Conservation (phyloP, 2,113 vertebrate genomes). For the Columba livia region DNA sequence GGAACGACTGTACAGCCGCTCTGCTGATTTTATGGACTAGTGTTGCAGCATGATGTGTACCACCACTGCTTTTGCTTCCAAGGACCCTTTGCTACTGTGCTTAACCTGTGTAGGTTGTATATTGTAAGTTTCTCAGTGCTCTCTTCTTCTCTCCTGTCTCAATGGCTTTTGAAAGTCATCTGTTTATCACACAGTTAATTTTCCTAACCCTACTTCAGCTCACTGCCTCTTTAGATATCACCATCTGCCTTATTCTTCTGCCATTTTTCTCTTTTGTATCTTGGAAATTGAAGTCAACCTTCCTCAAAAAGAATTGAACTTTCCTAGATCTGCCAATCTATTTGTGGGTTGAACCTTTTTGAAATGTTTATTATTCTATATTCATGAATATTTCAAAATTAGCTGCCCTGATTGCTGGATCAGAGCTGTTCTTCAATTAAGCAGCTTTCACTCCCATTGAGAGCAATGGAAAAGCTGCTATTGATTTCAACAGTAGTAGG, state of each 20-base stretch:
- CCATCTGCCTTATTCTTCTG: not conserved
- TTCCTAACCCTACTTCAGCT: not conserved
- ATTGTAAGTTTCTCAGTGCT: not conserved
- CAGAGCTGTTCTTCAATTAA: slow-evolving; percentile 11
- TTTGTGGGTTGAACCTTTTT: not conserved
- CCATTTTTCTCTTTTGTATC: not conserved
- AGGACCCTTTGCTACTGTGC: not conserved
- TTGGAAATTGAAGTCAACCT: not conserved
- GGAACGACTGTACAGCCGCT: not conserved
- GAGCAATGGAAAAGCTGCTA: slow-evolving; percentile 17
- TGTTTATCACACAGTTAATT: not conserved
- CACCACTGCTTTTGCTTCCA: not conserved
- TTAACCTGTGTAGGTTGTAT: not conserved
- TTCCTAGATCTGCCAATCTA: not conserved
- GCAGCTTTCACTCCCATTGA: not conserved
- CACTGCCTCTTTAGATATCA: not conserved
- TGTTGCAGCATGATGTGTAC: not conserved
- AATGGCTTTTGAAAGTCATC: not conserved
- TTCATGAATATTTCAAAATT: slow-evolving; percentile 17
- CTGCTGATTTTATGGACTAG: not conserved
- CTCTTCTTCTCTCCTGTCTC: not conserved
- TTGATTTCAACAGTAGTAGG: slow-evolving; percentile 51
- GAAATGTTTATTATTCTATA: not conserved
- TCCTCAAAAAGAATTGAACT: not conserved
- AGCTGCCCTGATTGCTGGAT: not conserved